Conservation (phyloP, 2,797 vertebrate species). For the Paramormyrops hopkinsi region DNA sequence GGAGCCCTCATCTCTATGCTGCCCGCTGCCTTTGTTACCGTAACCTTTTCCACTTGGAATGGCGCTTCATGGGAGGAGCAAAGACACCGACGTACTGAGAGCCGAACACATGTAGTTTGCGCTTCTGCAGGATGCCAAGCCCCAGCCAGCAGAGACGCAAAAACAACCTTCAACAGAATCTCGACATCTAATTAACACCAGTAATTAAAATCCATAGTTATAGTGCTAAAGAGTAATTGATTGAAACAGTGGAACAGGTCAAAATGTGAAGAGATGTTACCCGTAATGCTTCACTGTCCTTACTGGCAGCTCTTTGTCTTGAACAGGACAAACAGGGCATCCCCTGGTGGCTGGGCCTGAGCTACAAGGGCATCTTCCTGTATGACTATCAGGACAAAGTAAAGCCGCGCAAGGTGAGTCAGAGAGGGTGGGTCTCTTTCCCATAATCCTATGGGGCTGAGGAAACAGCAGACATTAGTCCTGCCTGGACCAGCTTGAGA, state of each 20-base stretch:
- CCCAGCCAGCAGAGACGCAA: too few relatives aligned
- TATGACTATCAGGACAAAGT: constrained; percentile 96
- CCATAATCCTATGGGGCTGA: not conserved
- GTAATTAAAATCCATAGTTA: not conserved
- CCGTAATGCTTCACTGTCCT: not conserved
- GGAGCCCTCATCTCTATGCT: not conserved
- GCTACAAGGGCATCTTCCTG: constrained; percentile 95
- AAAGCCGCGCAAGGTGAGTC: constrained; percentile 84
- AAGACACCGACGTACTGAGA: not conserved
- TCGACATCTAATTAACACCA: not conserved
- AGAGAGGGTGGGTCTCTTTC: not conserved
- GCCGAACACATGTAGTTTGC: not conserved
- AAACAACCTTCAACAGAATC: not conserved
- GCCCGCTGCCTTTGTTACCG: not conserved
- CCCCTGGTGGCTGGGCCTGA: constrained; percentile 98
- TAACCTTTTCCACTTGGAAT: not conserved
- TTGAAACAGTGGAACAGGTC: not conserved
- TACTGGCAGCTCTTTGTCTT: constrained; percentile 1
- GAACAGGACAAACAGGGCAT: constrained; percentile 96
- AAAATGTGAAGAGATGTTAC: not conserved
- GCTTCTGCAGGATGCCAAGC: not conserved
- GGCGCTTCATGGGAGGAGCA: not conserved
- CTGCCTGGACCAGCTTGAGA: not conserved
- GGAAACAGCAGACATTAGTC: not conserved
- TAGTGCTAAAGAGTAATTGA: not conserved